Percentiles rank a stretch among this genome's conserved stretches.
These are phyloP conservation scores for Cotesia chilonis DNA, from an alignment of 1,140 invertebrate species.

Conservation along the genomic window DNA sequence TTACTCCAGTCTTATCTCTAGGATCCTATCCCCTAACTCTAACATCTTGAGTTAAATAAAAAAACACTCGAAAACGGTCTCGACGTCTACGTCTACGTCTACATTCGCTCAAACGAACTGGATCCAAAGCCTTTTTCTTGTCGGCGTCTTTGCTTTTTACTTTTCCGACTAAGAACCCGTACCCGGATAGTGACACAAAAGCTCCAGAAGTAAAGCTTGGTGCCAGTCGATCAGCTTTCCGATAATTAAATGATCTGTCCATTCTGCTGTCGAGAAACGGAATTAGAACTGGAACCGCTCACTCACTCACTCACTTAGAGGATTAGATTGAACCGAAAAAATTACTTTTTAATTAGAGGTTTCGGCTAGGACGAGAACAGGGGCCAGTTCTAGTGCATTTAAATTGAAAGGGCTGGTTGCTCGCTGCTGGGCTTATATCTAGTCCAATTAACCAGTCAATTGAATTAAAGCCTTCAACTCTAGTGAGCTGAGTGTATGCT, in stretches of 20 bases:
- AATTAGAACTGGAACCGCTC: not conserved
- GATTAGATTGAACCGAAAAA: too few relatives aligned
- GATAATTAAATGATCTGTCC: constrained; percentile 47
- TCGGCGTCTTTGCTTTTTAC: not conserved
- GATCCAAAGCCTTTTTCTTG: not conserved
- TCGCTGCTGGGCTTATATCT: not conserved
- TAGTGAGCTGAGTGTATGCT: constrained; percentile 1
- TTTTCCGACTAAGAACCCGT: not conserved
- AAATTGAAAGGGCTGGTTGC: not conserved
- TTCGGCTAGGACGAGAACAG: too few relatives aligned
- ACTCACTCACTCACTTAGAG: not conserved
- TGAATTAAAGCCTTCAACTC: constrained; percentile 11
- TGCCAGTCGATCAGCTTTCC: constrained; percentile 47
- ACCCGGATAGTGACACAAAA: not conserved
- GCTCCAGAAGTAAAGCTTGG: constrained; percentile 9
- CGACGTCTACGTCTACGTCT: not conserved
- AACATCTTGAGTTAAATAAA: not conserved
- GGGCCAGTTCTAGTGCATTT: not conserved
- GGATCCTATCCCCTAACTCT: constrained; percentile 19
- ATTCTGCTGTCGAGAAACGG: constrained; percentile 19
- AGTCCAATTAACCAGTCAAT: constrained; percentile 16
- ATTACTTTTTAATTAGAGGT: too few relatives aligned
- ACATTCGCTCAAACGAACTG: constrained; percentile 19
- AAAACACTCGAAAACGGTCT: too few relatives aligned
- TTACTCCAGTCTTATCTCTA: constrained; percentile 22